These are phyloP conservation scores for Lemur catta DNA, from an alignment of 2,797 vertebrate genomes.

Conservation along the genomic window DNA sequence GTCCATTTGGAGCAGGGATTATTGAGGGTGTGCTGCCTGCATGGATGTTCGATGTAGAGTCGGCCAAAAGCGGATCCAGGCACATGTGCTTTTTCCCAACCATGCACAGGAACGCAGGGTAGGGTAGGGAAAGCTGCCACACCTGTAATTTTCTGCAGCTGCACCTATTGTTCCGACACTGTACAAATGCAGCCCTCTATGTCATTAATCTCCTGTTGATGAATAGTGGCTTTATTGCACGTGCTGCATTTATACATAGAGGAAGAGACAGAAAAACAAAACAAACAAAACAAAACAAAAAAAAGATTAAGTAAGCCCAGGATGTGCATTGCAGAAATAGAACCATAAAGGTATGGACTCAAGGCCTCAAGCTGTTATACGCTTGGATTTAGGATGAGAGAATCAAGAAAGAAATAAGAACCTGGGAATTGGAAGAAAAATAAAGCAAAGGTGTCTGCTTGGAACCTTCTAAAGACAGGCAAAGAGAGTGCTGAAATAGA, in stretches of 20 bases:
- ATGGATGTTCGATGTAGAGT: not conserved
- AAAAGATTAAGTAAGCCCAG: not conserved
- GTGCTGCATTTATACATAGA: not conserved
- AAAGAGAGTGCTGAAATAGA: constrained; percentile 32
- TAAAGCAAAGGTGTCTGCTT: not conserved
- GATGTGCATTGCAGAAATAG: not conserved
- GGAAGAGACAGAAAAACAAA: not conserved
- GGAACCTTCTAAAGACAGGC: constrained; percentile 1
- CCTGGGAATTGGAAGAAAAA: constrained; percentile 49
- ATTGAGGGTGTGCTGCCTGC: not conserved
- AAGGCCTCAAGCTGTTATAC: not conserved
- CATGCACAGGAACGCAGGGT: not conserved
- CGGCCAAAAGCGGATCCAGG: not conserved
- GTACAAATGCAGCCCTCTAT: not conserved
- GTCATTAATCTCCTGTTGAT: not conserved
- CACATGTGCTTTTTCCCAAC: too few species aligned
- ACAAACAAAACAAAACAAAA: not conserved
- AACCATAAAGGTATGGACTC: not conserved
- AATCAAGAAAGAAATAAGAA: not conserved
- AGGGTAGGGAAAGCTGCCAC: too few species aligned
- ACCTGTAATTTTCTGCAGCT: not conserved
- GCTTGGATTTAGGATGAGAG: not conserved
- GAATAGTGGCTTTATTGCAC: not conserved
- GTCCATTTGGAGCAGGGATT: not conserved
- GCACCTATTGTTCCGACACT: not conserved